Percentiles rank a stretch among this genome's conserved stretches.
Conservation (phyloP, 2,113 vertebrate species). For the Mirza zaza region DNA sequence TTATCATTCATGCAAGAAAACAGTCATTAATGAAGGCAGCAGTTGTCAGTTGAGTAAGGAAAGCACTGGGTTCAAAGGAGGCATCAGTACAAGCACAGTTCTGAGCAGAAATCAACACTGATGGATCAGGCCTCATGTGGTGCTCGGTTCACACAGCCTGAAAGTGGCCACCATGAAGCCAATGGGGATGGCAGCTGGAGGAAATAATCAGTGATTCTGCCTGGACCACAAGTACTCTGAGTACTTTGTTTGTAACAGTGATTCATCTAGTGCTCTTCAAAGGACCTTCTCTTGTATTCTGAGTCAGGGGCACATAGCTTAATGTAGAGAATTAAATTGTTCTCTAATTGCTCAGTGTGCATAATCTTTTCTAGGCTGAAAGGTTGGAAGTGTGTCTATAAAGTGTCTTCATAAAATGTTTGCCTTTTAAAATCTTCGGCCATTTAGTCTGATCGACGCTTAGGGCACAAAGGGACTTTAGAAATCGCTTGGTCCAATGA, state of each 20-base stretch:
- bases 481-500: background rate
- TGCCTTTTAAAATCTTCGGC: slow-evolving; percentile 8
- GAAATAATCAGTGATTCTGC: slow-evolving; percentile 4
- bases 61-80: background rate
- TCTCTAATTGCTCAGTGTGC: slow-evolving; percentile 51
- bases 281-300: slow-evolving; percentile 53
- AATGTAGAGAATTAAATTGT: slow-evolving; percentile 51
- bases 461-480: background rate
- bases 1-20: slow-evolving; percentile 39
- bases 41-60: background rate
- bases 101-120: background rate
- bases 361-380: slow-evolving; percentile 10
- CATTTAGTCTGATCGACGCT: slow-evolving; percentile 1
- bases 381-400: slow-evolving; percentile 40
- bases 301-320: slow-evolving; percentile 2
- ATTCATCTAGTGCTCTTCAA: slow-evolving; percentile 54
- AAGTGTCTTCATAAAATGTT: slow-evolving; percentile 59
- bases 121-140: background rate
- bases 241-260: slow-evolving; percentile 21
- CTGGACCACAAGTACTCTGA: background rate
- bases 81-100: background rate
- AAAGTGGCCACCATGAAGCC: background rate
- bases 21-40: slow-evolving; percentile 3
- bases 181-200: background rate
- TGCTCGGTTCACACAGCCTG: background rate